These are phyloP conservation scores for Erpetoichthys calabaricus DNA, from an alignment of 2,797 vertebrate genomes.

Conservation along the genomic window DNA sequence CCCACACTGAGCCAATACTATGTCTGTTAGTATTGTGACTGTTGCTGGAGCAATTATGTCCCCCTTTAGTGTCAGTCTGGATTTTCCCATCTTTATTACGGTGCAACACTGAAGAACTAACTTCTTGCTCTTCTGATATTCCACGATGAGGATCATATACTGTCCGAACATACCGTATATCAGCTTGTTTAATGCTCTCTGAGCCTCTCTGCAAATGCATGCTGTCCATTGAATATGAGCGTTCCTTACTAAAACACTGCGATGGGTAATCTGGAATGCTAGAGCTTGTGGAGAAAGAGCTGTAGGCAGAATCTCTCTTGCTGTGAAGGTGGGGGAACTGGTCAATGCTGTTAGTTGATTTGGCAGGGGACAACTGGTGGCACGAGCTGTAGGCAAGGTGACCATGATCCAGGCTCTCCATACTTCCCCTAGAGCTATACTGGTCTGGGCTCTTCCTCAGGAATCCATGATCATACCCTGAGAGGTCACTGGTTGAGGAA, in stretches of 20 bases:
- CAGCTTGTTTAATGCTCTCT: constrained; percentile 67
- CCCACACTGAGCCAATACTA: constrained; percentile 41
- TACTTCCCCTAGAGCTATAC: constrained; percentile 87
- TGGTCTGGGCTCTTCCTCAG: constrained; percentile 82
- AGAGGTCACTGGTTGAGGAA: constrained; percentile 75
- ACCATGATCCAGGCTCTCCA: constrained; percentile 80
- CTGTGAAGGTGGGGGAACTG: constrained; percentile 71
- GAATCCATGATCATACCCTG: constrained; percentile 64
- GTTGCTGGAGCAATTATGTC: constrained; percentile 16
- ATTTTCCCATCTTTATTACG: constrained; percentile 27
- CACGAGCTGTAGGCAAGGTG: constrained; percentile 64
- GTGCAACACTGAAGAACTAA: constrained; percentile 45
- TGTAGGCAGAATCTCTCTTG: constrained; percentile 91
- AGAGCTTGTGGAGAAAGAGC: constrained; percentile 87
- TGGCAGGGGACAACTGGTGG: constrained; percentile 71
- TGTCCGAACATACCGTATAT: constrained; percentile 63
- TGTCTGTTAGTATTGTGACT: constrained; percentile 39
- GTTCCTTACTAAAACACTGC: constrained; percentile 50
- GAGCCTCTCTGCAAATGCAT: constrained; percentile 33
- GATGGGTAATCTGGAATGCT: constrained; percentile 75
- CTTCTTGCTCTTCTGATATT: constrained; percentile 65
- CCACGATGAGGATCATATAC: constrained; percentile 63
- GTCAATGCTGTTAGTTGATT: constrained; percentile 86
- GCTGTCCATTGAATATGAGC: constrained; percentile 59
- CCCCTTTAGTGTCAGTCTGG: constrained; percentile 4